Percentiles rank a stretch among this genome's conserved stretches.
Evolutionary conservation across 2,113 vertebrate species (phyloP).

Genomic region (Corythornis vintsioides): DNA sequence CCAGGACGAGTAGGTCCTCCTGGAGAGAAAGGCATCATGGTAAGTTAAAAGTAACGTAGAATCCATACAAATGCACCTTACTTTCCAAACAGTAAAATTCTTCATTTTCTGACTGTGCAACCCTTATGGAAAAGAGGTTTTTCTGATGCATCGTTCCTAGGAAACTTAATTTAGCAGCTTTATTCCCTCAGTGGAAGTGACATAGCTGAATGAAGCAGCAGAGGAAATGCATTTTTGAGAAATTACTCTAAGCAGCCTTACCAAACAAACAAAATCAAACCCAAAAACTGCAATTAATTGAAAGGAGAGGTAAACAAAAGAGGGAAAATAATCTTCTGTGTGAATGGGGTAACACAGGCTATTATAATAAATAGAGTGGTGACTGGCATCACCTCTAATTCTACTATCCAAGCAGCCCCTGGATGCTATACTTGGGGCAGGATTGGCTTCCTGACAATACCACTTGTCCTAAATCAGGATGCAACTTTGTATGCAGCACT

Average conservation of each 20-base stretch:
- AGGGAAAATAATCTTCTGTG: not conserved
- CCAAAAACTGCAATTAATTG: not conserved
- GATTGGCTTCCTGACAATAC: not conserved
- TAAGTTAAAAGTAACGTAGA: constrained; percentile 71
- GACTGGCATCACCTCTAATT: not conserved
- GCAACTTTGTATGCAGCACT: not conserved
- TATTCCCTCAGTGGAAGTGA: not conserved
- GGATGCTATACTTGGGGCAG: not conserved
- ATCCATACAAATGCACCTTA: not conserved
- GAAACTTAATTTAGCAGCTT: not conserved
- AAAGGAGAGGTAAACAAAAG: not conserved
- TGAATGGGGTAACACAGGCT: not conserved
- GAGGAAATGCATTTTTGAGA: not conserved
- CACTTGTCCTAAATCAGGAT: not conserved
- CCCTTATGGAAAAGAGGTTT: not conserved
- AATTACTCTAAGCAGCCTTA: not conserved
- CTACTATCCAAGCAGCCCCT: not conserved
- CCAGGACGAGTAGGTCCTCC: constrained; percentile 88
- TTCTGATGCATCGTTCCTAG: not conserved
- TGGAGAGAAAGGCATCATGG: constrained; percentile 89
- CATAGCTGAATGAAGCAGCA: not conserved
- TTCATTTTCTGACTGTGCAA: not conserved
- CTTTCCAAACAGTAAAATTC: not conserved
- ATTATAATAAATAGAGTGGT: not conserved
- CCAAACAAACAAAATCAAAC: not conserved